Conservation (phyloP, 2,888 invertebrate genomes). For the Metacarcinus magister region DNA sequence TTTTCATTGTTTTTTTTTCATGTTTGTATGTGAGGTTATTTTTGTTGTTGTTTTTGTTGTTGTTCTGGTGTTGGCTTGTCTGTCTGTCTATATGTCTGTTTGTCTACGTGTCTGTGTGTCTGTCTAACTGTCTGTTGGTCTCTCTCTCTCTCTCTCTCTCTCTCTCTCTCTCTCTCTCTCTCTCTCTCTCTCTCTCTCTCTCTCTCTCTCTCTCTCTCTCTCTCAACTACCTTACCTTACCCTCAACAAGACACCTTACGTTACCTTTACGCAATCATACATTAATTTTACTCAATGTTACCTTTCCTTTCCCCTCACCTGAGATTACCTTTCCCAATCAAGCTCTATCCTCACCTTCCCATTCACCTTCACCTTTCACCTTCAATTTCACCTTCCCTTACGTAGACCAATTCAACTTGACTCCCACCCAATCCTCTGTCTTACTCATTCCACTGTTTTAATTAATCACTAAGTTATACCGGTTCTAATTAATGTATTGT, state of each 20-base stretch:
- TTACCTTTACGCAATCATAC: too few species aligned
- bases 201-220: background rate
- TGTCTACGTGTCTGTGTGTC: too few species aligned
- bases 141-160: background rate
- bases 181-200: constrained; percentile 56
- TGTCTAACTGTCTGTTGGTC: background rate
- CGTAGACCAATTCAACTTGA: too few species aligned
- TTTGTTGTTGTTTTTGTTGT: background rate
- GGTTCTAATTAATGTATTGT: too few species aligned
- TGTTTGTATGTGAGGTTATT: background rate
- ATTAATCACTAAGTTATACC: too few species aligned
- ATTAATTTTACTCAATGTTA: too few species aligned
- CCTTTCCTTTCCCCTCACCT: background rate
- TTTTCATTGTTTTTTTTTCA: background rate
- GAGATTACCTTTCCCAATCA: background rate
- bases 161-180: constrained; percentile 22
- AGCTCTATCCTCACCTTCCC: background rate
- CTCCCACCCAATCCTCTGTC: too few species aligned
- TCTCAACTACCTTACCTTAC: background rate
- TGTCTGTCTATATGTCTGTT: background rate
- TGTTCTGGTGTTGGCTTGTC: background rate
- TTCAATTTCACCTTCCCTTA: background rate
- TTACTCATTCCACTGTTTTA: too few species aligned
- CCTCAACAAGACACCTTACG: too few species aligned
- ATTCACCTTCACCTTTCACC: background rate